Base-by-base conservation (phyloP, 2,113 vertebrate species). In the Leucoraja erinaceus region DNA sequence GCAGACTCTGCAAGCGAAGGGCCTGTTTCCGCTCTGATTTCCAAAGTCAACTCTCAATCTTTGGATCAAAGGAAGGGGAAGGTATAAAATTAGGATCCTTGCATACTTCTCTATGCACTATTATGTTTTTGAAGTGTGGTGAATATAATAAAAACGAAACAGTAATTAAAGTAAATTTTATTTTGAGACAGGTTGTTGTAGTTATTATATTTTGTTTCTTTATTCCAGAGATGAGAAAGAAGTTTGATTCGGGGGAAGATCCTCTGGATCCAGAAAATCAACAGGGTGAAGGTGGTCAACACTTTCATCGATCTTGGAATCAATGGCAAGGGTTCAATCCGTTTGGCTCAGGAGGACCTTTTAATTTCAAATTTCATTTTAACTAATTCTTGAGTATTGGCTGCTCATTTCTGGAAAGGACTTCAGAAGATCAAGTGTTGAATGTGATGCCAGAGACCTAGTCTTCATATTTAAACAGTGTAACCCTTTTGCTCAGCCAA, bases 181-280 rank as follows among this genome's bases (percentile, higher is more conserved):
- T 38, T 78, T 78, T 47, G 38, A 47, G 38, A 47, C 38, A 3
- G 38, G 38, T 47, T 47, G 38, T 47, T 47, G 38, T 76, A 76
- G 74, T n/a, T 0, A 31, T 10, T 66, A 8, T 66, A 10, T 68
- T 94, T 56, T 94, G 2, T 94, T 95, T 94, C 93, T 93, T 5
- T 31, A 70, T 72, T 61, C 38, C 93, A 99, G 99, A 99, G 94
- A 99, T 98, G 98, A 97, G 98, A 94, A 97, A 96, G 93, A 98
- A 98, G 94, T 99, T 99, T 93, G 99, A 99, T 22, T 97, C 98
- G 0, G 99, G 99, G 11, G 98, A 99, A 94, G 99, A 99, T 74
- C 99, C 99, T 12, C 94, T 99, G 95, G 99, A 99, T 93, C 98
- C 98, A 0, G 98, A 99, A 95, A 99, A 97, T 93, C 98, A 99